A percentile compares a stretch with the other conserved stretches of the same genome.
These are phyloP conservation scores for Rhynchotus rufescens DNA, from an alignment of 2,797 vertebrate genomes.

Conservation along the genomic window DNA sequence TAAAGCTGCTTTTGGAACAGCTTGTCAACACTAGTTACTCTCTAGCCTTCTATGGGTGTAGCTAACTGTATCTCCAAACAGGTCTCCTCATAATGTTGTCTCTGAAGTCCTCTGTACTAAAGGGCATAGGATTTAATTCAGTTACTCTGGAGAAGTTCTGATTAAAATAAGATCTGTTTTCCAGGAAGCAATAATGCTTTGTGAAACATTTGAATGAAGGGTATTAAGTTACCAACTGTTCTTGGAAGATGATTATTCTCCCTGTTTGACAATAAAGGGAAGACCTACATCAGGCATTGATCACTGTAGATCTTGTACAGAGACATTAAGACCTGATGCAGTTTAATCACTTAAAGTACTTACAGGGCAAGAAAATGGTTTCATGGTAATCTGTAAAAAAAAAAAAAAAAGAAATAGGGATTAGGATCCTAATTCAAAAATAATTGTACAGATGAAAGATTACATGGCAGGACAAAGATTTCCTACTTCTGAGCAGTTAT, in stretches of 20 bases:
- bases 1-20: not conserved
- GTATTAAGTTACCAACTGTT: not conserved
- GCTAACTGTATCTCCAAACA: not conserved
- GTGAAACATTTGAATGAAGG: not conserved
- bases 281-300: not conserved
- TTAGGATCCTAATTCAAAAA: not conserved
- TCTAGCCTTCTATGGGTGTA: not conserved
- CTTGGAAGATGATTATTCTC: not conserved
- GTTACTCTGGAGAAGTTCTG: too few relatives aligned
- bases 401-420: not conserved
- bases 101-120: not conserved
- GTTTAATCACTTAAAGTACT: not conserved
- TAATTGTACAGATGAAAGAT: not conserved
- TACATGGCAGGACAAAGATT: not conserved
- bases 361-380: not conserved
- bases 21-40: not conserved
- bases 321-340: not conserved
- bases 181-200: not conserved
- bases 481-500: not conserved
- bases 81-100: not conserved
- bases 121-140: not conserved
- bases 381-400: constrained; percentile 13
- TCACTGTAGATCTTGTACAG: not conserved
- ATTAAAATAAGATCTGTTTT: too few relatives aligned
- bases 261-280: not conserved